Base-by-base conservation (phyloP, 2,888 invertebrate species). In the Holacanthella duospinosa region DNA sequence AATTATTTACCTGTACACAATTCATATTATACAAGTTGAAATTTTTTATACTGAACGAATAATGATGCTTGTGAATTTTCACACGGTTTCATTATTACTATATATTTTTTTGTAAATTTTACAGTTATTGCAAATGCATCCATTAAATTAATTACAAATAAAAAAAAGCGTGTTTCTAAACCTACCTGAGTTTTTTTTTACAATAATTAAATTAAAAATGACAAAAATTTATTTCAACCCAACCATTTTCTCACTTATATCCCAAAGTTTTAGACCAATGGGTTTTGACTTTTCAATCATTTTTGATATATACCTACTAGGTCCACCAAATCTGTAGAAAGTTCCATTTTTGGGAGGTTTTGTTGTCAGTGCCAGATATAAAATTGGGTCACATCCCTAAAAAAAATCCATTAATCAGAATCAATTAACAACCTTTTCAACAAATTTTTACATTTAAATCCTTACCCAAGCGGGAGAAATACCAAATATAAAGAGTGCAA, bases 381-480 rank as follows among this genome's bases (percentile, higher is more conserved):
- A 16, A 21, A 43, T 59, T 4, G 43, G 43, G 27, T 43, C 12
- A 21, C 59, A 59, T 6, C 59, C 59, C 59, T 59, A 44, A 43
- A 27, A 29, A n/a, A 48, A 21, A 16, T 48, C n/a, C 48, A 48
- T 48, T 4, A 48, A 48, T 16, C 6, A 21, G 4, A 16, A 21
- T 16, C 6, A 48, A 48, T 21, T 9, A n/a, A 48, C 21, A 48
- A 21, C 48, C 48, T 9, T n/a, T 4, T 48, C 19, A 21, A 4
- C 4, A 4, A 9, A 48, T n/a, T 48, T n/a, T n/a, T n/a, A 21
- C 4, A 21, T n/a, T 48, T 48, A 48, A 48, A 48, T n/a, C n/a
- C 59, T 28, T 43, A 59, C 59, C 21, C 27, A 2, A 21, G 29
- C 6, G 19, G 48, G 4, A 25, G 43, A 16, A 21, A 59, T 16